Evolutionary conservation across 30 jellyfish, hydroid and myxozoan species (phyloP), one percentile per base, ranked within the genome.

Genomic region (Pelagia noctiluca): DNA sequence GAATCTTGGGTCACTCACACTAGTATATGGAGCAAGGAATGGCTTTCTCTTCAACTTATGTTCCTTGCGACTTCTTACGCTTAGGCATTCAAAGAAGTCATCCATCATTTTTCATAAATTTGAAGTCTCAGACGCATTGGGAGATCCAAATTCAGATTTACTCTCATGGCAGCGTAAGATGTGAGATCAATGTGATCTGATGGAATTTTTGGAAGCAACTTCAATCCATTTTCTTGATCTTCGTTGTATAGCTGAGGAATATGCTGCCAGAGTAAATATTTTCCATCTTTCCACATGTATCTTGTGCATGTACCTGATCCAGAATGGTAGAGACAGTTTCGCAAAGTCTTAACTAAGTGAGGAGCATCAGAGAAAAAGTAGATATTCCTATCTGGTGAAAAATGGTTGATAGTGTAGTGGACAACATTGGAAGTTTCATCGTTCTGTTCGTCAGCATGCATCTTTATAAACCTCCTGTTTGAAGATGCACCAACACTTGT

Each of bases 291-390:
- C 86, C 92, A 82, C 86, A 82, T 24, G 0, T 16, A 67, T 29
- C 78, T 0, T 30, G 85, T 0, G 50, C 37, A 48, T n/a, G 66
- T 47, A 5, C 86, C 92, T 11, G 70, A 69, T 12, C 92, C 92
- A 0, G 89, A 85, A 50, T 85, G 66, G 0, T 33, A 46, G 12
- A 85, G 66, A 21, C 89, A 72, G 76, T 74, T 85, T 18, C 89
- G 52, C 23, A 72, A 18, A 1, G 95, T 85, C 71, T 86, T 86
- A 3, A 86, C 37, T 50, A 75, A 48, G 50, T 86, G 96, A 1
- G 89, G 85, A 4, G 71, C 68, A 60, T 73, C 95, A 19, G 85
- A 60, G 47, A 72, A 85, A 75, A 62, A 85, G 76, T 72, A 85
- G 24, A 71, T 73, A 33, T 50, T 1, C 64, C 95, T 0, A 77